phyloP scores from a whole-genome alignment of 2,113 vertebrate genomes.

The Halichoerus grypus region DNA sequence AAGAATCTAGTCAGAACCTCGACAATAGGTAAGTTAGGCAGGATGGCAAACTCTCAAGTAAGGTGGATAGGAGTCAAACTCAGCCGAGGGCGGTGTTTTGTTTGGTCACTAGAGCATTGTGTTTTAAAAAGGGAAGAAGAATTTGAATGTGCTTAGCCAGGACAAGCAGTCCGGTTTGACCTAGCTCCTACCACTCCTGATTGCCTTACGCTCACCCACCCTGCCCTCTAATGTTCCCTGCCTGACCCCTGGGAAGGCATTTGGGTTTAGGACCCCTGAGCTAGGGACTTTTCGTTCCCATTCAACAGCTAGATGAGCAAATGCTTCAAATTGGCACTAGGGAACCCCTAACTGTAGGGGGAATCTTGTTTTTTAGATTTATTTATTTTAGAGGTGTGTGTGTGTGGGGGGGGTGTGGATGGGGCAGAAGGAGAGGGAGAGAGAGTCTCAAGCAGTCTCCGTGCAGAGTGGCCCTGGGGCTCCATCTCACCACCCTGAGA shows the following conservation, averaged over 20 bases:
- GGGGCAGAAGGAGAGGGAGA: neutral
- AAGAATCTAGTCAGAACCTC: neutral
- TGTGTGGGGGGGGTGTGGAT: too few relatives aligned
- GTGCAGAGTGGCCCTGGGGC: neutral
- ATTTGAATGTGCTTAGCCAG: neutral
- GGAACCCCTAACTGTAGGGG: neutral
- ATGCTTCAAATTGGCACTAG: neutral
- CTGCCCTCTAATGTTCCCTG: neutral
- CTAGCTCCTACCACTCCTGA: neutral
- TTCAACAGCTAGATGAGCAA: neutral
- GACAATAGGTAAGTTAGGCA: neutral
- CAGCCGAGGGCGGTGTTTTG: neutral
- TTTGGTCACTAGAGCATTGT: neutral
- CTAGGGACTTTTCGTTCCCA: neutral
- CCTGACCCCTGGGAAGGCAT: neutral
- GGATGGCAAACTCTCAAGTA: neutral
- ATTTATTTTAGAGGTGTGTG: neutral
- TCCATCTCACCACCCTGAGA: neutral
- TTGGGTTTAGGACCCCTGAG: neutral
- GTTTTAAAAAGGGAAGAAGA: neutral
- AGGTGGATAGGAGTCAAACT: neutral
- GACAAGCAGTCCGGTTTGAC: neutral
- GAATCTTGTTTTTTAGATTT: neutral
- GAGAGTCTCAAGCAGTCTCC: neutral
- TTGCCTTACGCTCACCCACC: neutral